Evolutionary conservation across 2,113 vertebrate genomes (phyloP).

Genomic region (Callithrix jacchus): DNA sequence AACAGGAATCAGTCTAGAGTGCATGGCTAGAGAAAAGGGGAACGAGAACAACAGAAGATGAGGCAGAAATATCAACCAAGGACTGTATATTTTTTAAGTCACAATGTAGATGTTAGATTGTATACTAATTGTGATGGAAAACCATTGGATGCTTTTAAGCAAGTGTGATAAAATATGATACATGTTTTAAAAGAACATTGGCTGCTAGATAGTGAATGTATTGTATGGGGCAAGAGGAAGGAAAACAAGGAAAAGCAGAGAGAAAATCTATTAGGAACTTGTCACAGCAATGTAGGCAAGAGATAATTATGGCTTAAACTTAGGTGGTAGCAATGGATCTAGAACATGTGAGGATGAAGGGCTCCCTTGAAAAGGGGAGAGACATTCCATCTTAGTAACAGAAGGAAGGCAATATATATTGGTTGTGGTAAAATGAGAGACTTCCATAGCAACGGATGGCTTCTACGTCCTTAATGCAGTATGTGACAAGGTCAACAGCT

Average conservation of each 20-base stretch:
- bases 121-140: not conserved
- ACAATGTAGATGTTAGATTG: not conserved
- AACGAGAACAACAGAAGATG: not conserved
- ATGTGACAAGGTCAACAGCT: not conserved
- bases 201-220: not conserved
- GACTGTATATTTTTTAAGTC: not conserved
- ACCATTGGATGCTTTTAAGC: not conserved
- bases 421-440: not conserved
- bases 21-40: not conserved
- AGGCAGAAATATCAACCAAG: not conserved
- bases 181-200: not conserved
- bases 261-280: not conserved
- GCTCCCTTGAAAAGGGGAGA: not conserved
- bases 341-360: not conserved
- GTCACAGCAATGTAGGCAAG: not conserved
- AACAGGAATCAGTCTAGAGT: not conserved
- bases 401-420: not conserved
- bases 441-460: not conserved
- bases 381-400: not conserved
- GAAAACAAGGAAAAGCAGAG: not conserved
- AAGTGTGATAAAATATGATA: not conserved
- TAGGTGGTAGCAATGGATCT: too few relatives aligned
- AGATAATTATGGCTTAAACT: not conserved
- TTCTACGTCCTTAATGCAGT: not conserved
- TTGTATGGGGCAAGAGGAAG: not conserved